Evolutionary conservation across 2,888 invertebrate genomes (phyloP).

Genomic region (Pseudococcus jackbeardsleyi): DNA sequence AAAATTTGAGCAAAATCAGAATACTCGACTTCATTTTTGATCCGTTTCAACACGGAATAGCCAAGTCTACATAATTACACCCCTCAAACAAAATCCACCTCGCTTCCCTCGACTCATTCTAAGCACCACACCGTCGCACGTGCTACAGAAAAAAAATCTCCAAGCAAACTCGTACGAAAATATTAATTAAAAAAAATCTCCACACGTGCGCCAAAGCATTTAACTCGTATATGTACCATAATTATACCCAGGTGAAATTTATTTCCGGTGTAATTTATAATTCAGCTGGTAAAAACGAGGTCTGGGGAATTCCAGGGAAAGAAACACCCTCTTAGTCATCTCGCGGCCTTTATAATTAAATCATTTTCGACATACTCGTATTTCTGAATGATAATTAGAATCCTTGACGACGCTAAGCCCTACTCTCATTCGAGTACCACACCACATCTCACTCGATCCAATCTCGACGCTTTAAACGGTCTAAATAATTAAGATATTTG

Average conservation of each 20-base stretch:
- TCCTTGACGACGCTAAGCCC: neutral
- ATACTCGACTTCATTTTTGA: too few species aligned
- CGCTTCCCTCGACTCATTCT: too few species aligned
- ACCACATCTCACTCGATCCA: neutral
- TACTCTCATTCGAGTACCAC: neutral
- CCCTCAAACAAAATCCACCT: too few species aligned
- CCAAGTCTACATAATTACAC: too few species aligned
- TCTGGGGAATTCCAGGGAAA: neutral
- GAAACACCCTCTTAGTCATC: neutral
- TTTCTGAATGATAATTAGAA: neutral
- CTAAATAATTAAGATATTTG: constrained; percentile 12
- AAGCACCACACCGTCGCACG: neutral
- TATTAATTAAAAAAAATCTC: constrained; percentile 1
- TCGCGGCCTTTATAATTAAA: constrained; percentile 15
- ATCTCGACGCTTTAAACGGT: neutral
- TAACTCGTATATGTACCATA: neutral
- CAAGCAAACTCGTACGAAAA: neutral
- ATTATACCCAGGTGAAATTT: constrained; percentile 2
- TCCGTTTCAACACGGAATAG: too few species aligned
- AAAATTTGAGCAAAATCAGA: too few species aligned
- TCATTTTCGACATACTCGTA: neutral
- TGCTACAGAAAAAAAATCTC: neutral
- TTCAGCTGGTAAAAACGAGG: neutral
- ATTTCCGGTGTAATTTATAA: neutral
- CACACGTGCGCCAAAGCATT: neutral